phyloP scores from a whole-genome alignment of 2,113 vertebrate species.

The Paraplagusia blochii region DNA sequence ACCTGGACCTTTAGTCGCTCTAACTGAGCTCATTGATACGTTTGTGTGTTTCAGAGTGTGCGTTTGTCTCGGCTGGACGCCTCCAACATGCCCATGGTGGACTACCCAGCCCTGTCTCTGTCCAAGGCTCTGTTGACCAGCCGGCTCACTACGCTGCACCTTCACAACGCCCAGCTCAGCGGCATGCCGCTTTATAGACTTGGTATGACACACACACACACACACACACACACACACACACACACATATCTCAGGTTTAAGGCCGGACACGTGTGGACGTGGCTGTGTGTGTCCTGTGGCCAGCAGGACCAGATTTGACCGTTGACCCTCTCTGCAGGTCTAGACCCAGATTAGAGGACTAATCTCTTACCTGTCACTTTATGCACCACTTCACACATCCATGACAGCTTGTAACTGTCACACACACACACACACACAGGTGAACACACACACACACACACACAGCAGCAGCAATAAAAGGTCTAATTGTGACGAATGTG shows the following conservation, averaged over 20 bases:
- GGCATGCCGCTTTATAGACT: constrained; percentile 75
- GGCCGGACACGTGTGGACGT: background rate
- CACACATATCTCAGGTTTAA: no score
- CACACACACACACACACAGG: constrained; percentile 22
- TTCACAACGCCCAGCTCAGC: constrained; percentile 72
- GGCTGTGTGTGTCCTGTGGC: constrained; percentile 40
- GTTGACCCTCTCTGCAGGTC: constrained; percentile 73
- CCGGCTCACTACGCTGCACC: constrained; percentile 70
- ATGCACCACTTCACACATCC: constrained; percentile 73
- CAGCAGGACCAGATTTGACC: constrained; percentile 81
- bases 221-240: constrained; percentile 1
- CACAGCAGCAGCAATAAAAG: background rate
- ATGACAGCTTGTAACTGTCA: constrained; percentile 34
- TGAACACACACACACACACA: constrained; percentile 37
- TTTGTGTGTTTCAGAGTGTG: constrained; percentile 68
- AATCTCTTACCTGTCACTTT: constrained; percentile 81
- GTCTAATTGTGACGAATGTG: background rate
- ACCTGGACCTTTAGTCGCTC: background rate
- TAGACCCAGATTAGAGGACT: constrained; percentile 76
- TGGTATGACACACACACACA: constrained; percentile 48
- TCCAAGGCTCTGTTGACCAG: constrained; percentile 72
- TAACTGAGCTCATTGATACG: constrained; percentile 3
- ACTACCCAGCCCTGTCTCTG: constrained; percentile 64
- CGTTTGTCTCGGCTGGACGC: constrained; percentile 72
- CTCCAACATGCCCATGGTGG: constrained; percentile 66